phyloP scores from a whole-genome alignment of 2,888 invertebrate species.

The Limnephilus rhombicus region DNA sequence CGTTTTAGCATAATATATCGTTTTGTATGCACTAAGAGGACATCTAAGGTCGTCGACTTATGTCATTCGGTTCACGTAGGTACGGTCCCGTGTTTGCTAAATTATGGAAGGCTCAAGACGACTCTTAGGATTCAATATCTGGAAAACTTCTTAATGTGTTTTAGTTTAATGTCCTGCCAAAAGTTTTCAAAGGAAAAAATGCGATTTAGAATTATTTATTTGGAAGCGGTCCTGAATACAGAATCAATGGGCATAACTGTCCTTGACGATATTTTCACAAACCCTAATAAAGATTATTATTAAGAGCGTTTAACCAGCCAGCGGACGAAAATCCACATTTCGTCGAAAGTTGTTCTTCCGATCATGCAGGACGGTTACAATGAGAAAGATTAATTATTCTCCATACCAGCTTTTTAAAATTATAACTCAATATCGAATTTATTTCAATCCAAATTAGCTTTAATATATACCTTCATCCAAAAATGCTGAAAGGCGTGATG shows the following conservation, averaged over 20 bases:
- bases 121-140: conserved; percentile 37
- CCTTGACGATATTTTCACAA: not conserved
- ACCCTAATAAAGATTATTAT: not conserved
- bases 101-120: conserved; percentile 28
- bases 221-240: not conserved
- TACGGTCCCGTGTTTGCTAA: conserved; percentile 7
- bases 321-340: too few relatives aligned
- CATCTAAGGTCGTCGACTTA: conserved; percentile 7
- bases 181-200: not conserved
- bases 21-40: conserved; percentile 48
- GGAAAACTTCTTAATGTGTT: conserved; percentile 38
- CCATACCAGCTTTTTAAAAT: too few relatives aligned
- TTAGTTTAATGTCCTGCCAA: conserved; percentile 24
- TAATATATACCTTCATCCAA: too few relatives aligned
- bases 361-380: too few relatives aligned
- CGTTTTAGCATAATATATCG: conserved; percentile 59
- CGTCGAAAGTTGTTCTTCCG: too few relatives aligned
- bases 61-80: conserved; percentile 44
- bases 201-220: conserved; percentile 14
- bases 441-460: too few relatives aligned
- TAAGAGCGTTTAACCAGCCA: too few relatives aligned
- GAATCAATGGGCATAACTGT: not conserved
- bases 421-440: too few relatives aligned
- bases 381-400: too few relatives aligned
- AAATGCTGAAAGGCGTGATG: too few relatives aligned